phyloP scores from a whole-genome alignment of 2,113 vertebrate genomes.

The Platycercus adscitus region DNA sequence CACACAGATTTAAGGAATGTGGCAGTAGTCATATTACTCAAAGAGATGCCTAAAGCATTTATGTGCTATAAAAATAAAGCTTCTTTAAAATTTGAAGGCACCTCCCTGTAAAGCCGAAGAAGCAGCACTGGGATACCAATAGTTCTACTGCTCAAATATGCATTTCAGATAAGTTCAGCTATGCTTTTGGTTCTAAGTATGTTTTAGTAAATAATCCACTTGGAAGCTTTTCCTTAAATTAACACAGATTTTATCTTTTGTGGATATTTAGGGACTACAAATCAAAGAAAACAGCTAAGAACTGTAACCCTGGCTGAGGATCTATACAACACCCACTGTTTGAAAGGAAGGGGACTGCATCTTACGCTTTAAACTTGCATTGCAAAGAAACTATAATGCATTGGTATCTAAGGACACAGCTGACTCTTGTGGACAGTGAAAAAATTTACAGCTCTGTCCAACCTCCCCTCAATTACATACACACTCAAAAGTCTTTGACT shows the following conservation, averaged over 20 bases:
- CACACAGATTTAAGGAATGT: neutral
- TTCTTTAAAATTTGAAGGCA: neutral
- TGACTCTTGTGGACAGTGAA: neutral
- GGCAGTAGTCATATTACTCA: neutral
- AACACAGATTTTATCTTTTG: neutral
- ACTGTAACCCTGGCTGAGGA: neutral
- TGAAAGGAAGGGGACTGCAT: neutral
- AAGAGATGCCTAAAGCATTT: neutral
- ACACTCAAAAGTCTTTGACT: neutral
- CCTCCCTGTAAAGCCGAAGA: neutral
- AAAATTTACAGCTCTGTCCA: neutral
- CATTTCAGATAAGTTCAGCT: neutral
- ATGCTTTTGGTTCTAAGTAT: neutral
- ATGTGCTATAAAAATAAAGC: neutral
- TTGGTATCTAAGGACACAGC: neutral
- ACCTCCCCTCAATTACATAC: neutral
- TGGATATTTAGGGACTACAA: neutral
- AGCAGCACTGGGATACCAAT: neutral
- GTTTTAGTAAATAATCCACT: neutral
- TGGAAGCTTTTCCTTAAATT: neutral
- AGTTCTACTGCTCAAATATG: neutral
- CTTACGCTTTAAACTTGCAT: neutral
- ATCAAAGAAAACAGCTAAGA: neutral
- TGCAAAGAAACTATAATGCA: neutral
- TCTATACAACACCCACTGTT: neutral